phyloP scores from a whole-genome alignment of 2,113 vertebrate species.

The Hippocampus mohnikei region DNA sequence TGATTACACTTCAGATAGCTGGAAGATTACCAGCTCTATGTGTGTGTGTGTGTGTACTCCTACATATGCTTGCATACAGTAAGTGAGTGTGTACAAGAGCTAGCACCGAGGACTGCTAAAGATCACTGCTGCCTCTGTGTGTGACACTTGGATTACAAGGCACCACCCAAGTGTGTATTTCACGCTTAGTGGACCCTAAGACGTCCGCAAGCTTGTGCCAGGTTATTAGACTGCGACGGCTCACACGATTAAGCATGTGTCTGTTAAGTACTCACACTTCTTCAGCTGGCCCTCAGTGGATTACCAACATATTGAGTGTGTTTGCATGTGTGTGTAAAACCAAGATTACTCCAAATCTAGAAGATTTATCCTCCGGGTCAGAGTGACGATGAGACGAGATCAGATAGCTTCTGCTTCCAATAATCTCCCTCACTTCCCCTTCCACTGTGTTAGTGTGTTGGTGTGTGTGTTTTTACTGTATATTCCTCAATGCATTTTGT shows the following conservation, averaged over 20 bases:
- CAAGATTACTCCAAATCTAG: slow-evolving; percentile 62
- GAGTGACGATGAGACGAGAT: slow-evolving; percentile 55
- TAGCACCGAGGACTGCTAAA: slow-evolving; percentile 40
- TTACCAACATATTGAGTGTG: slow-evolving; percentile 43
- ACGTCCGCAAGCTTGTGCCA: slow-evolving; percentile 29
- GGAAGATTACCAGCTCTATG: slow-evolving; percentile 67
- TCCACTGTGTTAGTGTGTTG: slow-evolving; percentile 11
- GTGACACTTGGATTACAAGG: slow-evolving; percentile 41
- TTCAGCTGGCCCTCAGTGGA: slow-evolving; percentile 50
- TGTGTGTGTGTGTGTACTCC: slow-evolving; percentile 33
- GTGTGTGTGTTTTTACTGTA: background rate
- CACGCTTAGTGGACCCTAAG: slow-evolving; percentile 24
- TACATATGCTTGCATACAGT: slow-evolving; percentile 40
- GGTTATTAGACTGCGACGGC: slow-evolving; percentile 36
- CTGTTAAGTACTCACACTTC: slow-evolving; percentile 38
- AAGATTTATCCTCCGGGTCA: slow-evolving; percentile 52
- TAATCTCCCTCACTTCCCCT: slow-evolving; percentile 50
- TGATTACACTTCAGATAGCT: slow-evolving; percentile 73
- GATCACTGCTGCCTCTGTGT: slow-evolving; percentile 47
- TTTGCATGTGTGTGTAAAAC: slow-evolving; percentile 37
- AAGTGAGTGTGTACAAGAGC: slow-evolving; percentile 37
- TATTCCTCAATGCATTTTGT: background rate
- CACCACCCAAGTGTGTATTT: slow-evolving; percentile 13
- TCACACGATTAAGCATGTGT: slow-evolving; percentile 33
- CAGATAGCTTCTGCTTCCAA: slow-evolving; percentile 39